phyloP scores from a whole-genome alignment of 1,140 invertebrate species.

The Drosophila willistoni region DNA sequence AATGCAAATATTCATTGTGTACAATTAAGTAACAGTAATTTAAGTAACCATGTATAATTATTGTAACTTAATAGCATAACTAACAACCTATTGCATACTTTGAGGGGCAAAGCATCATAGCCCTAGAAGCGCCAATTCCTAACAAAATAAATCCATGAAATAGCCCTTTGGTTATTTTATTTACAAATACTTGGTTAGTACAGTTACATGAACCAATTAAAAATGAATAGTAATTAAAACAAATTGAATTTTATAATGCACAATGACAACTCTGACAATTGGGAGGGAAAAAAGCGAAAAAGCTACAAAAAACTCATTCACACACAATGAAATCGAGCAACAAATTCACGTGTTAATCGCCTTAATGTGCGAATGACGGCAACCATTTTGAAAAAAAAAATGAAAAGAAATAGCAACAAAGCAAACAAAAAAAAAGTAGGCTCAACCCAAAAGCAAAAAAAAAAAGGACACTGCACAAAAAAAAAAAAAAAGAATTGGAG shows the following conservation, averaged over 20 bases:
- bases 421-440: constrained; percentile 13
- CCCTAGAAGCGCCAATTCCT: no score
- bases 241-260: constrained; percentile 41
- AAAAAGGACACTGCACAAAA: background rate
- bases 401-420: constrained; percentile 14
- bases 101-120: no score
- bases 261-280: background rate
- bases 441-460: background rate
- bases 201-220: constrained; percentile 45
- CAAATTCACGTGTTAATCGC: constrained; percentile 50
- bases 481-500: constrained; percentile 28
- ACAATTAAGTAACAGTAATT: no score
- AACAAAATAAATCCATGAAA: no score
- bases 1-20: no score
- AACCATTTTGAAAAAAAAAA: constrained; percentile 18
- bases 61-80: no score
- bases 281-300: background rate
- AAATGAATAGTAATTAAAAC: constrained; percentile 35
- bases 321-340: constrained; percentile 12
- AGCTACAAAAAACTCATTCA: constrained; percentile 21
- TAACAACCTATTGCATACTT: no score
- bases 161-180: background rate
- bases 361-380: constrained; percentile 42
- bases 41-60: no score
- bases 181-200: background rate